Evolutionary conservation across 92 coral and sea anemone genomes (phyloP), one percentile per base, ranked within the genome.

Genomic region (Nematostella vectensis): DNA sequence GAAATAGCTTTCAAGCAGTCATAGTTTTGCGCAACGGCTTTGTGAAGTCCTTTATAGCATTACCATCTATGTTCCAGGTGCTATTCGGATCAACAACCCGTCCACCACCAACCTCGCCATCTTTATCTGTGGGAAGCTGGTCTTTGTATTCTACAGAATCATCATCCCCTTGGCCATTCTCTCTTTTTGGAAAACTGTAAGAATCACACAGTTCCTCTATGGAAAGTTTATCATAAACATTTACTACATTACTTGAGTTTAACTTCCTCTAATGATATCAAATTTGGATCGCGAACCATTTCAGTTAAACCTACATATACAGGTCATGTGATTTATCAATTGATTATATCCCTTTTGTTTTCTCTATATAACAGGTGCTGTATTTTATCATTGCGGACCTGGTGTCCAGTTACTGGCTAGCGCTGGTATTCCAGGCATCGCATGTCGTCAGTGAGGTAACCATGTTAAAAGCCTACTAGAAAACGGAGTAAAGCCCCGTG

Each of bases 361-460:
- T n/a, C n/a, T n/a, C 52, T 17, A 52, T 25, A 39, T 2, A 2
- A 6, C 47, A 85, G 95, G 53, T 85, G 19, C 70, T 64, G 11
- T 63, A 78, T 17, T 81, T 70, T 59, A 51, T 71, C 11, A 68
- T 85, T 10, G 79, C 77, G 9, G 88, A 80, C 57, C 30, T 69
- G 18, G 76, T 64, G 15, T 57, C 83, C 31, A 80, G 88, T 29
- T 85, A 85, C 66, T 85, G 88, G 88, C 47, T 85, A 36, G 95
- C 95, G n/a, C 66, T 85, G 0, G 59, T 58, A 4, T 85, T 85
- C 67, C 95, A 85, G 62, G 81, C 75, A 3, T 85, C 95, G 2
- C 95, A 85, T 16, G 95, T 85, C 2, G 95, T 80, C 45, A 79
- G 87, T 18, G 95, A 85, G 72, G 94, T 83, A 19, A 29, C n/a